These are phyloP conservation scores for Semnopithecus entellus DNA, from an alignment of 2,113 vertebrate species.

Conservation along the genomic window DNA sequence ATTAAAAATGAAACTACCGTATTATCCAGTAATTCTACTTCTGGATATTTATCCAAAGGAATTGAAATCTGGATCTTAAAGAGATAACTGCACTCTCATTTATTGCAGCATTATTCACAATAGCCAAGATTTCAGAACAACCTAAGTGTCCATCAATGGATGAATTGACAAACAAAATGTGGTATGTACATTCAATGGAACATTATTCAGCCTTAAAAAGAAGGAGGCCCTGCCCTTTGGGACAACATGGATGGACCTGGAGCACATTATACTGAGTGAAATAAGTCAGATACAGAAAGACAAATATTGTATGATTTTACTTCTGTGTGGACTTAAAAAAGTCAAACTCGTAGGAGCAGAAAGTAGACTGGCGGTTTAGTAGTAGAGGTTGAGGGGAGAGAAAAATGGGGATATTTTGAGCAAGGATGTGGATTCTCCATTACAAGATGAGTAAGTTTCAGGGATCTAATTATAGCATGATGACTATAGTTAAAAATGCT, in stretches of 20 bases:
- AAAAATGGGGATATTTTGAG: not conserved
- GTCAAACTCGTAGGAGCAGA: not conserved
- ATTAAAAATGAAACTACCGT: not conserved
- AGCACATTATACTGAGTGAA: not conserved
- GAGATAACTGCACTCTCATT: not conserved
- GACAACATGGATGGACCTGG: not conserved
- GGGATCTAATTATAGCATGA: not conserved
- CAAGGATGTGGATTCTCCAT: not conserved
- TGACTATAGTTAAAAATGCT: not conserved
- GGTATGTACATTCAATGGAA: not conserved
- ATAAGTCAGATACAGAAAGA: not conserved
- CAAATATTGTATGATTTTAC: not conserved
- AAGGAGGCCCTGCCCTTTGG: too few relatives aligned
- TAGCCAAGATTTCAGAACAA: not conserved
- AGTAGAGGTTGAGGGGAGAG: not conserved
- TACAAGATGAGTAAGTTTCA: not conserved
- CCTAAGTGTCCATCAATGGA: not conserved
- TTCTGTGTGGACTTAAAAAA: not conserved
- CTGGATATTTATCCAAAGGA: not conserved
- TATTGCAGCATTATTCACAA: not conserved
- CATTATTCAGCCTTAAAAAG: too few relatives aligned
- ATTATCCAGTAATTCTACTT: not conserved
- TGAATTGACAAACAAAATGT: not conserved
- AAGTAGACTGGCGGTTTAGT: not conserved
- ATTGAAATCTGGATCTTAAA: not conserved